Percentiles rank a stretch among this genome's conserved stretches.
These are phyloP conservation scores for Drosophila quinaria DNA, from an alignment of 2,888 invertebrate genomes.

Conservation along the genomic window DNA sequence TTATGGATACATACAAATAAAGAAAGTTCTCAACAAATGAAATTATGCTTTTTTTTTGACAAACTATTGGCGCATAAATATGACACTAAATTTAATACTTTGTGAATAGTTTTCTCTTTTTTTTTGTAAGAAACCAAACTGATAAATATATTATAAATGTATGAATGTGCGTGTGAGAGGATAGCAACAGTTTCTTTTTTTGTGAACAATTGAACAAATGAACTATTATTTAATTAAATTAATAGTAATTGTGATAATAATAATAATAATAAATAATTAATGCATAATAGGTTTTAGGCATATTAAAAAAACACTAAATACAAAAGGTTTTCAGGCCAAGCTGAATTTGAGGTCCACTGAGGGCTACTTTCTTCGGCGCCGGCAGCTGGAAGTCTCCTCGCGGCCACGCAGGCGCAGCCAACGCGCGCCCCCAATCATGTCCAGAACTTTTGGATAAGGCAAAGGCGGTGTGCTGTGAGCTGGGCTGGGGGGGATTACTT, in stretches of 20 bases:
- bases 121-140: slow-evolving; percentile 30
- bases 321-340: slow-evolving; percentile 42
- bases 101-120: slow-evolving; percentile 55
- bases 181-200: slow-evolving; percentile 31
- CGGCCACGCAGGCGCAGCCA: slow-evolving; percentile 85
- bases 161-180: slow-evolving; percentile 54
- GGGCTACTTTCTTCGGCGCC: slow-evolving; percentile 84
- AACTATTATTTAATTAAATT: slow-evolving; percentile 65
- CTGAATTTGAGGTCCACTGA: neutral
- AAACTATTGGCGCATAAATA: slow-evolving; percentile 70
- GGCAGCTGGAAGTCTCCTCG: slow-evolving; percentile 86
- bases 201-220: slow-evolving; percentile 60
- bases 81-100: slow-evolving; percentile 85
- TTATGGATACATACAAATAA: neutral
- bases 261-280: slow-evolving; percentile 66
- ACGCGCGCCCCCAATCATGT: slow-evolving; percentile 78
- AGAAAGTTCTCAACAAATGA: slow-evolving; percentile 46
- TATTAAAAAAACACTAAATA: slow-evolving; percentile 63
- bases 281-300: slow-evolving; percentile 49
- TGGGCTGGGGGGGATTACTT: neutral
- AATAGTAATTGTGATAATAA: slow-evolving; percentile 47
- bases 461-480: slow-evolving; percentile 63
- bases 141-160: slow-evolving; percentile 45
- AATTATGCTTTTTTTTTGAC: slow-evolving; percentile 32
- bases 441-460: slow-evolving; percentile 73